These are phyloP conservation scores for Aethina tumida DNA, from an alignment of 1,140 invertebrate species.

Conservation along the genomic window DNA sequence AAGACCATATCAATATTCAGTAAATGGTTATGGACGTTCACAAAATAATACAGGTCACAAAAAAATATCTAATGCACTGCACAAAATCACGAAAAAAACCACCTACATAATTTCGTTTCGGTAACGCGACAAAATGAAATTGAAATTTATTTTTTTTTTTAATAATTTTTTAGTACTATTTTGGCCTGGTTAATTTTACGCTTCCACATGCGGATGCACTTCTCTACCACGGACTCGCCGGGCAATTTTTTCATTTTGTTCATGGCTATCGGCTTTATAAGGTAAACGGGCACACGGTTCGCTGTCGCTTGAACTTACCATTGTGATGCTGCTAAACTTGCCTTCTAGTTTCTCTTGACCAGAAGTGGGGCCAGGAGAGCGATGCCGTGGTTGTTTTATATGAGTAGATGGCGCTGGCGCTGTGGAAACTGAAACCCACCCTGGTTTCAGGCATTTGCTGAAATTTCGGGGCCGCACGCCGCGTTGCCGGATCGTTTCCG, in stretches of 20 bases:
- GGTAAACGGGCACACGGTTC: conserved; percentile 6
- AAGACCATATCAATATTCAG: too few species aligned
- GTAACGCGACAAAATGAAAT: too few species aligned
- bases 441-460: too few species aligned
- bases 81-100: too few species aligned
- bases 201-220: conserved; percentile 33
- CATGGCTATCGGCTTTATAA: background rate
- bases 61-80: too few species aligned
- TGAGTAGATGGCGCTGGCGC: conserved; percentile 53
- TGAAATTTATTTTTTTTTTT: too few species aligned
- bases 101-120: too few species aligned
- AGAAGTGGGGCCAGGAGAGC: conserved; percentile 59
- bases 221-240: conserved; percentile 28
- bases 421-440: conserved; percentile 26
- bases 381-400: conserved; percentile 60
- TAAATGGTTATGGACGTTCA: too few species aligned
- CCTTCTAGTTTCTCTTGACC: conserved; percentile 44
- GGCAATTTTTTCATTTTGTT: conserved; percentile 24
- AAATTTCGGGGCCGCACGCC: too few species aligned
- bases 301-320: conserved; percentile 45
- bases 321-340: conserved; percentile 54
- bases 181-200: conserved; percentile 31
- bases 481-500: too few species aligned
- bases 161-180: conserved; percentile 34
- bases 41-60: too few species aligned